These are phyloP conservation scores for Syrmaticus mikado DNA, from an alignment of 2,113 vertebrate species.

Conservation along the genomic window DNA sequence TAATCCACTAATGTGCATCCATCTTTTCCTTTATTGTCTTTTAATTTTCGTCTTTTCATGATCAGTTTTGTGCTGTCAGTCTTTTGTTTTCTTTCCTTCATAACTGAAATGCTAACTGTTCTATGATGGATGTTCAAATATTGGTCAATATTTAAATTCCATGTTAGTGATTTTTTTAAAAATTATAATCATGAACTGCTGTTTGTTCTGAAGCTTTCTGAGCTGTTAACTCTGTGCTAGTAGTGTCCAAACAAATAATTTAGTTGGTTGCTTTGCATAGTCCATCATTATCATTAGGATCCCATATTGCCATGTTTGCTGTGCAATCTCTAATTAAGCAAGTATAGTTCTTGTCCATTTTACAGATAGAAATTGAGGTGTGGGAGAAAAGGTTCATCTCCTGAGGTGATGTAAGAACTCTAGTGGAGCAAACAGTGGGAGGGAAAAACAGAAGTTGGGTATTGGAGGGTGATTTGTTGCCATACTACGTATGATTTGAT, in stretches of 20 bases:
- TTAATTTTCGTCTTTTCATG: background rate
- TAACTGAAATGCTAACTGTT: background rate
- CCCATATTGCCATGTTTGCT: background rate
- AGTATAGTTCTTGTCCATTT: background rate
- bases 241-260: background rate
- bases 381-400: background rate
- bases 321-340: background rate
- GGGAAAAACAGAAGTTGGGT: background rate
- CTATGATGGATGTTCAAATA: background rate
- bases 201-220: background rate
- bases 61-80: background rate
- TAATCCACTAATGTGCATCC: background rate
- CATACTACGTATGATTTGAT: background rate
- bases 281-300: background rate
- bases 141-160: background rate
- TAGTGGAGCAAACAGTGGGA: background rate
- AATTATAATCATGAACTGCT: background rate
- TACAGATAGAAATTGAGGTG: background rate
- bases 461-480: background rate
- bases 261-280: background rate
- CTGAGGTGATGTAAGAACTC: background rate
- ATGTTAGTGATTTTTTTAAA: background rate
- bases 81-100: background rate
- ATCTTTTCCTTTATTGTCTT: background rate
- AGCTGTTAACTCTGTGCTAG: background rate